Conservation (phyloP, 2,888 invertebrate species). For the Drosophila demipolita region DNA sequence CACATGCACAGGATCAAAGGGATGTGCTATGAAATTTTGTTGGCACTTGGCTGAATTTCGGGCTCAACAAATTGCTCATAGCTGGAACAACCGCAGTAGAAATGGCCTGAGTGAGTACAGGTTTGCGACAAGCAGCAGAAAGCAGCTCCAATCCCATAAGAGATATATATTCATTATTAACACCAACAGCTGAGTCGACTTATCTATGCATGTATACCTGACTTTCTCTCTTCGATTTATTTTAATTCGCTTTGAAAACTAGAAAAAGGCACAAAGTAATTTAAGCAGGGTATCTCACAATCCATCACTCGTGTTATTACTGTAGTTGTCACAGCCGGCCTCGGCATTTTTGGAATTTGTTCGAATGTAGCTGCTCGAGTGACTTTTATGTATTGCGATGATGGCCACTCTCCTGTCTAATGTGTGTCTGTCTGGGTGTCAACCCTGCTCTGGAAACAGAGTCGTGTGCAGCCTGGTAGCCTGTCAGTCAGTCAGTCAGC, state of each 20-base stretch:
- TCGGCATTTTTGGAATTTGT: conserved; percentile 63
- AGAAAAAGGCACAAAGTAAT: not conserved
- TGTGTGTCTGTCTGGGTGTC: conserved; percentile 30
- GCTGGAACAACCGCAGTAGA: conserved; percentile 10
- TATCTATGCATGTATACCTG: not conserved
- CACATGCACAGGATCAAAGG: conserved; percentile 36
- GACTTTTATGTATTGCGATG: conserved; percentile 47
- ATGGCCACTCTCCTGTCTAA: conserved; percentile 15
- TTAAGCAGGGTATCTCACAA: not conserved
- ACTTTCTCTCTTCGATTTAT: not conserved
- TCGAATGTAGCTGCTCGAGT: conserved; percentile 27
- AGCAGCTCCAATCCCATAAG: not conserved
- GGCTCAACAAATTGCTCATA: conserved; percentile 57
- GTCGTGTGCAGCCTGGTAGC: conserved; percentile 19
- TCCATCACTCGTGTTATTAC: not conserved
- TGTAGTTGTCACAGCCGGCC: conserved; percentile 23
- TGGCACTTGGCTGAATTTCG: conserved; percentile 59
- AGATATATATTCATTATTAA: not conserved
- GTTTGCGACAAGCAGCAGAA: not conserved
- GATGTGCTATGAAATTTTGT: conserved; percentile 39
- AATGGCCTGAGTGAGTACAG: not conserved
- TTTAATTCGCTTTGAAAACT: too few species aligned
- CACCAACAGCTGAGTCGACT: not conserved
- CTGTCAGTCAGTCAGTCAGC: conserved; percentile 17
- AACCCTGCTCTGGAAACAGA: conserved; percentile 34